phyloP scores from a whole-genome alignment of 2,797 vertebrate genomes.

The Lepidocolaptes lacrymiger region DNA sequence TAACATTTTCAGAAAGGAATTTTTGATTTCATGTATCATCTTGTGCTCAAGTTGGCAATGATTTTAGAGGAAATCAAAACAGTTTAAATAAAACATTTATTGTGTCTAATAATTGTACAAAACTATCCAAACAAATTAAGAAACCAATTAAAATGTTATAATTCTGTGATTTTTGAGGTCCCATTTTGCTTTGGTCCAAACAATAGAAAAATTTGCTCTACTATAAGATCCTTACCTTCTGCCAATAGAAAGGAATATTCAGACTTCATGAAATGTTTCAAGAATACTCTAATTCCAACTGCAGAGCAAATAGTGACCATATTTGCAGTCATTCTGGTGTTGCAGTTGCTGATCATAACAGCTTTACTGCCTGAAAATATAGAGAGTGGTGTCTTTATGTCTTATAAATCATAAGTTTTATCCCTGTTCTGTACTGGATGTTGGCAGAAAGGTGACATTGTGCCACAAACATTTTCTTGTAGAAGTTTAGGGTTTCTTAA shows the following conservation, averaged over 20 bases:
- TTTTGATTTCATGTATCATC: not conserved
- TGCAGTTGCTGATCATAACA: not conserved
- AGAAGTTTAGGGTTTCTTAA: not conserved
- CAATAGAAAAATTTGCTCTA: not conserved
- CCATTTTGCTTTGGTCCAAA: not conserved
- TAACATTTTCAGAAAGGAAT: not conserved
- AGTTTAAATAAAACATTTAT: not conserved
- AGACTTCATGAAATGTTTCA: not conserved
- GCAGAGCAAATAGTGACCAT: not conserved
- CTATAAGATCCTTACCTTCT: not conserved
- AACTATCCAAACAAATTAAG: not conserved
- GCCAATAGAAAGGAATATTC: not conserved
- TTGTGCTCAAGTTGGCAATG: not conserved
- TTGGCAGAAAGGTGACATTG: not conserved
- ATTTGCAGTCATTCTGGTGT: not conserved
- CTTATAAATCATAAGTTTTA: not conserved
- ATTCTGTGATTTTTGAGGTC: not conserved
- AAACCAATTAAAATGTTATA: not conserved
- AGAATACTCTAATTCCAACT: not conserved
- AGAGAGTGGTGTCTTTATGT: not conserved
- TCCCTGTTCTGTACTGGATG: not conserved
- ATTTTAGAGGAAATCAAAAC: not conserved
- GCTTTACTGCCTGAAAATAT: not conserved
- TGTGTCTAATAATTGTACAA: not conserved
- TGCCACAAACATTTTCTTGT: not conserved